Percentiles rank a stretch among this genome's conserved stretches.
Conservation (phyloP, 2,113 vertebrate species). For the Antechinus flavipes region DNA sequence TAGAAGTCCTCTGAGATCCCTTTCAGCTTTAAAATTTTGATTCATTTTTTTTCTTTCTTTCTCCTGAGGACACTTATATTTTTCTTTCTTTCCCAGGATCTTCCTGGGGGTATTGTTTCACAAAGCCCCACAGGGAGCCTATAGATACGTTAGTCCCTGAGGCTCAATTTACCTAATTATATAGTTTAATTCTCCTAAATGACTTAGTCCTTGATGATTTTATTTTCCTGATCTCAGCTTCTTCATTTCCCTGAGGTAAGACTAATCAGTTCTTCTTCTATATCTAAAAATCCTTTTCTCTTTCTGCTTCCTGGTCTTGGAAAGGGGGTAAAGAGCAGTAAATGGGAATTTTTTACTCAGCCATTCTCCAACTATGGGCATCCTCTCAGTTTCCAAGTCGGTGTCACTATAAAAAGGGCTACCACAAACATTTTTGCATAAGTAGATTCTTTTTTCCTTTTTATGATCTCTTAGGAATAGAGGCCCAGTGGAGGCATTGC, state of each 20-base stretch:
- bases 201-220: not conserved
- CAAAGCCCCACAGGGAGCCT: not conserved
- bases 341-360: no score
- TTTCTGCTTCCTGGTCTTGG: not conserved
- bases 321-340: not conserved
- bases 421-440: no score
- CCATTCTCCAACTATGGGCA: no score
- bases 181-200: not conserved
- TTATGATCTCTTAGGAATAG: no score
- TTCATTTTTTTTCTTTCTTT: not conserved
- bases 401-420: no score
- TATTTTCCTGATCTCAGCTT: not conserved
- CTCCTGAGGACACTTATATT: not conserved
- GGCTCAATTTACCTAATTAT: not conserved
- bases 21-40: not conserved
- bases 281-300: not conserved
- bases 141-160: not conserved
- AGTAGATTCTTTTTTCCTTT: no score
- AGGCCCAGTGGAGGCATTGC: no score
- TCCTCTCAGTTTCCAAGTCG: no score
- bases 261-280: not conserved
- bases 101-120: not conserved
- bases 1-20: not conserved
- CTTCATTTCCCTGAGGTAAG: not conserved
- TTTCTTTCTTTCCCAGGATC: not conserved